phyloP scores from a whole-genome alignment of 2,888 invertebrate species.

The Elysia crispata region DNA sequence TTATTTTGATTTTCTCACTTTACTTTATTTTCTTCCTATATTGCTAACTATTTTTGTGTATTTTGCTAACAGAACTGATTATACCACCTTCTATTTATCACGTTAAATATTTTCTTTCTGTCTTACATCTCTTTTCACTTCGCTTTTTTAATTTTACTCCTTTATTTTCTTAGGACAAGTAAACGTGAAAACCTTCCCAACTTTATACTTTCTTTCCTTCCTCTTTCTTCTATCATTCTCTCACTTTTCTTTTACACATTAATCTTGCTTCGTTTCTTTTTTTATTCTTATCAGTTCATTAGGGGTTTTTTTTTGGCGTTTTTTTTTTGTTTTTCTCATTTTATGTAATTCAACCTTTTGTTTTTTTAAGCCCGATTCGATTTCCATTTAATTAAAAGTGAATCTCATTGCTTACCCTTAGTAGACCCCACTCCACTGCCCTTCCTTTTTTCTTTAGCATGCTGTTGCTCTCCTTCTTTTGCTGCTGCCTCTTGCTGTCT shows the following conservation, averaged over 20 bases:
- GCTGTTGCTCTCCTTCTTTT: slow-evolving; percentile 16
- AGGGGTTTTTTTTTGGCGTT: background rate
- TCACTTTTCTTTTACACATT: too few species aligned
- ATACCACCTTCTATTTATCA: too few species aligned
- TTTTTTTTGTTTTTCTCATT: background rate
- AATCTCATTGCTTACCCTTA: slow-evolving; percentile 42
- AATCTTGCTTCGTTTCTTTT: too few species aligned
- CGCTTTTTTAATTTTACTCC: too few species aligned
- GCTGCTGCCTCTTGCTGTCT: slow-evolving; percentile 51
- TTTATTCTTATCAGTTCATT: background rate
- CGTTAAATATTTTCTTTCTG: too few species aligned
- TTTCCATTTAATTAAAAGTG: background rate
- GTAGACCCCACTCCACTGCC: slow-evolving; percentile 51
- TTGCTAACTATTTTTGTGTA: background rate
- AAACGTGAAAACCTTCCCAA: background rate
- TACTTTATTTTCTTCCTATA: too few species aligned
- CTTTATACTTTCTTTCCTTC: too few species aligned
- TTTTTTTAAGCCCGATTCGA: background rate
- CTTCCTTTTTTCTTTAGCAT: slow-evolving; percentile 22
- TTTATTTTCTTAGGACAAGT: too few species aligned
- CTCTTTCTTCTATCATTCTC: too few species aligned
- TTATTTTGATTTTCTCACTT: too few species aligned
- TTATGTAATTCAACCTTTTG: background rate
- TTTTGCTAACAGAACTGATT: background rate
- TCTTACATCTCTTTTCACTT: too few species aligned